These are phyloP conservation scores for Nemurella pictetii DNA, from an alignment of 2,888 invertebrate genomes.

Conservation along the genomic window DNA sequence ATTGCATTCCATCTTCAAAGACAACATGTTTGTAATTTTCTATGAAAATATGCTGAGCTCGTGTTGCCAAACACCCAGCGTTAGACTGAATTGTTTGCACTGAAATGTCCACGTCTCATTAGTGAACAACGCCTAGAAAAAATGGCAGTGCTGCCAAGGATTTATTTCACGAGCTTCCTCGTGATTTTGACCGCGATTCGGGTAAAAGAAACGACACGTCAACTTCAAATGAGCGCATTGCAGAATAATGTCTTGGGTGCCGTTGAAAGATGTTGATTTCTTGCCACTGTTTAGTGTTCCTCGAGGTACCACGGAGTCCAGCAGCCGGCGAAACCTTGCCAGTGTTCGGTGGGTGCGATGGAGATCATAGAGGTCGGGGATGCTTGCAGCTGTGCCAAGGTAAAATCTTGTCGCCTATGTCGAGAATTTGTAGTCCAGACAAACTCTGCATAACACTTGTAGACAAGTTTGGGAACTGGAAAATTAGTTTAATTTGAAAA, in stretches of 20 bases:
- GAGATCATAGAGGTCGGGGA: neutral
- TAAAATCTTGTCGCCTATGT: too few relatives aligned
- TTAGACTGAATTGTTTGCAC: too few relatives aligned
- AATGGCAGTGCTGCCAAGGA: neutral
- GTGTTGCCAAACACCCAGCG: neutral
- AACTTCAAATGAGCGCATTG: too few relatives aligned
- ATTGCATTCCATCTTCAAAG: neutral
- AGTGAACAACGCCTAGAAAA: neutral
- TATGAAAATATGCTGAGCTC: neutral
- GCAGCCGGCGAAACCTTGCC: neutral
- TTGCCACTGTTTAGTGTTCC: neutral
- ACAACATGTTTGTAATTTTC: neutral
- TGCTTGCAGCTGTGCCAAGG: neutral
- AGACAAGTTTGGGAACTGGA: too few relatives aligned
- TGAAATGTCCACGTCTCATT: too few relatives aligned
- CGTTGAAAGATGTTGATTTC: too few relatives aligned
- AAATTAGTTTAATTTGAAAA: too few relatives aligned
- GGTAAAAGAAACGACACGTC: neutral
- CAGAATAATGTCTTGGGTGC: too few relatives aligned
- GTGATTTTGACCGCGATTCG: neutral
- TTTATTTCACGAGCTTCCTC: neutral
- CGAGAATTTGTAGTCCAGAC: too few relatives aligned
- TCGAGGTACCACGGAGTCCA: neutral
- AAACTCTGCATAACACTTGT: too few relatives aligned
- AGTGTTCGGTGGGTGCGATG: neutral